Evolutionary conservation across 2,888 invertebrate species (phyloP), one percentile per base, ranked within the genome.

Genomic region (Athalia circularis): DNA sequence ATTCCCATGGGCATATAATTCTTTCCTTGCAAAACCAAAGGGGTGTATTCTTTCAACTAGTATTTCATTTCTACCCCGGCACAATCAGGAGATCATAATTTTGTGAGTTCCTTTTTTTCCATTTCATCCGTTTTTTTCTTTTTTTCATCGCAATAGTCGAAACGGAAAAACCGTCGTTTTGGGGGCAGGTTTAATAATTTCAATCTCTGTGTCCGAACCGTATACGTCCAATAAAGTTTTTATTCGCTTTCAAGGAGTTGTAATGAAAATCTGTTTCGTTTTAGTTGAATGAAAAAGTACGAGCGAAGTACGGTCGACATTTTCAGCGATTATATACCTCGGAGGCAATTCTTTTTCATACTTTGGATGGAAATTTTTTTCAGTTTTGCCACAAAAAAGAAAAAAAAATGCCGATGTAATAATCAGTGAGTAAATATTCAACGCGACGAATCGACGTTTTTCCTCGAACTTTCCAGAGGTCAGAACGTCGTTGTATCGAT

Each of bases 261-360:
- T 29, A 29, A 29, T 29, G 29, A 29, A 29, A 29, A 29, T 29
- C 29, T 29, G 29, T 29, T 29, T 29, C 29, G 29, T 29, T 29
- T 29, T 29, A 29, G 29, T 29, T 29, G 29, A 29, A 29, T 29
- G n/a, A 29, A 3, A 54, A 54, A 54, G n/a, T 11, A 3, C n/a
- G 54, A 54, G n/a, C n/a, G n/a, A 54, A 11, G n/a, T 4, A 54
- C 9, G 54, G 54, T 54, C n/a, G 4, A 54, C 8, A 54, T 8
- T 54, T 11, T 54, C 54, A n/a, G n/a, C 4, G n/a, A 9, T 54
- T 54, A 11, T 54, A 54, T 54, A 54, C 8, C 7, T 9, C 54
- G n/a, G n/a, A 29, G 15, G 45, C 65, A 47, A 65, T 47, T 45
- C 11, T 47, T 45, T 65, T 65, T 65, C 11, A 65, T 65, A 29